Evolutionary conservation across 2,797 vertebrate genomes (phyloP), one percentile per base, ranked within the genome.

Genomic region (Bradypodion ventrale): DNA sequence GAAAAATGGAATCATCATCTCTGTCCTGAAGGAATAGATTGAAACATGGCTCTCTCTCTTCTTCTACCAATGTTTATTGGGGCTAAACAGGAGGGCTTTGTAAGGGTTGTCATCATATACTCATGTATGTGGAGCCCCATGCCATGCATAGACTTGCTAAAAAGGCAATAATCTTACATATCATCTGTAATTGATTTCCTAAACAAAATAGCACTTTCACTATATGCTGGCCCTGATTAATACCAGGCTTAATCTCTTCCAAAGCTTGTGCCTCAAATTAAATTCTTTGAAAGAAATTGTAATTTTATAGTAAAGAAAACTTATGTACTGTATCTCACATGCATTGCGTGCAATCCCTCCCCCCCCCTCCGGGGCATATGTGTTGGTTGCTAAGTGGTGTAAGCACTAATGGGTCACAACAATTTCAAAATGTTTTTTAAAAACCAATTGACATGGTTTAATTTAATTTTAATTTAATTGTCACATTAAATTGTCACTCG

Each of bases 1-100:
- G 85, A 62, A 89, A 94, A 92, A 85, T 90, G 83, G 19, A 49
- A 46, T 40, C 56, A 40, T 27, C 7, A 0, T 86, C 78, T 87
- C 66, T 79, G n/a, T 85, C 79, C 69, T 89, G 76, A 42, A 87
- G 75, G 70, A 91, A 83, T 56, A 83, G 80, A 78, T 78, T 49
- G 81, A 42, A 59, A 77, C 37, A 23, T 19, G 25, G 62, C 44
- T 91, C 86, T 87, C 86, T 87, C 56, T 27, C 49, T 87, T 87
- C 86, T 83, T 83, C 87, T 84, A 27, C 29, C 88, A 88, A 44
- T 15, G 60, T 83, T 74, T 87, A 35, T 5, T 16, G 32, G 32
- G 29, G 63, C n/a, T n/a, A n/a, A n/a, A 49, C 25, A 62, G 52
- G 44, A 49, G 35, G 66, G 37, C 72, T 0, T 75, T 87, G 83